phyloP scores from a whole-genome alignment of 1,140 invertebrate genomes.

The Zaprionus ornatus region DNA sequence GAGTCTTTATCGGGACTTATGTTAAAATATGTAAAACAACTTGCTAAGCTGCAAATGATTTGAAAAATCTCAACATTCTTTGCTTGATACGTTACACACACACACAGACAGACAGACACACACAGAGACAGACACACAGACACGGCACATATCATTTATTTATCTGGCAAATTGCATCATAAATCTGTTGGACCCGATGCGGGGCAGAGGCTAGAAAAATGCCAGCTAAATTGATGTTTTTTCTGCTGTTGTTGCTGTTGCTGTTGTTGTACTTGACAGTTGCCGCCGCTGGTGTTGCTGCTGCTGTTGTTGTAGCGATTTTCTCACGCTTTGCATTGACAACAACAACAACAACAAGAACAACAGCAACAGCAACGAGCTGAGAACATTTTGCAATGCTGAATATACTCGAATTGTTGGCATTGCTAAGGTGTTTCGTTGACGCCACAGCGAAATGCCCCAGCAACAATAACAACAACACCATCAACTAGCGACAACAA shows the following conservation, averaged over 20 bases:
- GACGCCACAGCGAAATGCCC: conserved; percentile 16
- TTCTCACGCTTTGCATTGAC: conserved; percentile 54
- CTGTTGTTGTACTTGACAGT: conserved; percentile 25
- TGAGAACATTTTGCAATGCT: conserved; percentile 53
- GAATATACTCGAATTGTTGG: conserved; percentile 44
- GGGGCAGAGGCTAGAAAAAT: conserved; percentile 28
- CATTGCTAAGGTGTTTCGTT: conserved; percentile 49
- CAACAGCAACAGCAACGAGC: conserved; percentile 8
- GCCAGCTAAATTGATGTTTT: conserved; percentile 32
- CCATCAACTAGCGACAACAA: not conserved
- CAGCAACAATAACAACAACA: conserved; percentile 14
- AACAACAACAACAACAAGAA: conserved; percentile 29
- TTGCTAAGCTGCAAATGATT: conserved; percentile 1
- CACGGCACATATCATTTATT: conserved; percentile 1
- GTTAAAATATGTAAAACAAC: conserved; percentile 8
- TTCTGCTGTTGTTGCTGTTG: not conserved
- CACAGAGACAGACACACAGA: no score
- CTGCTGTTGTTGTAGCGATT: conserved; percentile 31
- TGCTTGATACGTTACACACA: not conserved
- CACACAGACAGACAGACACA: no score
- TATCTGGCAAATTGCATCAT: conserved; percentile 28
- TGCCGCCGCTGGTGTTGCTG: conserved; percentile 4
- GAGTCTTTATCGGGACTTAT: not conserved
- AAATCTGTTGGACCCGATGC: conserved; percentile 20
- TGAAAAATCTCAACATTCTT: conserved; percentile 4